Evolutionary conservation across 1,140 invertebrate species (phyloP), one percentile per base, ranked within the genome.

Genomic region (Lepidostoma basale): DNA sequence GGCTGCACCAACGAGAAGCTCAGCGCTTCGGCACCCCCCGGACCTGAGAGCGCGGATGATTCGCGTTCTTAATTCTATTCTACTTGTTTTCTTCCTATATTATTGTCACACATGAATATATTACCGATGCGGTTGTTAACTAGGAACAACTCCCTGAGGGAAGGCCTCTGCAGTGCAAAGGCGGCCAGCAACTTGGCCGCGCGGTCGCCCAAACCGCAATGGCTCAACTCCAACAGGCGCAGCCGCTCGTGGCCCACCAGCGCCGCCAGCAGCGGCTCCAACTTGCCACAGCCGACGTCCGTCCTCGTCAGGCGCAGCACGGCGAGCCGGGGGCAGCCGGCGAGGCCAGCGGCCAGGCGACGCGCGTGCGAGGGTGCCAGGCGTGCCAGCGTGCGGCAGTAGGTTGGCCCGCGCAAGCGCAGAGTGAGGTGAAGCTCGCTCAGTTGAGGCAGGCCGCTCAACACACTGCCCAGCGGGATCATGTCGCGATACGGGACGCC

Each of bases 111-210:
- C 16, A 58, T 45, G 52, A 5, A 1, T 22, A 4, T 9, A n/a
- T n/a, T n/a, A 56, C 83, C 81, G 74, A 85, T 83, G 52, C 78
- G 14, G 73, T 85, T 85, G 68, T 85, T 80, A 12, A 75, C 74
- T 47, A 85, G 74, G 40, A 82, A 75, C 44, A 85, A 62, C 72
- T 75, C 77, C 60, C 76, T 73, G 9, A 83, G 74, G 69, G 77
- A 77, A 8, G 79, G 76, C 72, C 79, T 78, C 60, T 78, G 78
- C 5, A 77, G 73, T 62, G 79, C 77, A 74, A 79, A 84, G 73
- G 83, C 84, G 25, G 79, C 77, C 20, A 84, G 73, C 25, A 74
- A 75, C 22, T 76, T 74, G 18, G 78, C 77, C 1, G 82, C 83
- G 14, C 80, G 76, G 70, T 85, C 80, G 2, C 71, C 75, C 65